These are phyloP conservation scores for Pseudolaguvia tuberculata DNA, from an alignment of 2,113 vertebrate genomes.

Conservation along the genomic window DNA sequence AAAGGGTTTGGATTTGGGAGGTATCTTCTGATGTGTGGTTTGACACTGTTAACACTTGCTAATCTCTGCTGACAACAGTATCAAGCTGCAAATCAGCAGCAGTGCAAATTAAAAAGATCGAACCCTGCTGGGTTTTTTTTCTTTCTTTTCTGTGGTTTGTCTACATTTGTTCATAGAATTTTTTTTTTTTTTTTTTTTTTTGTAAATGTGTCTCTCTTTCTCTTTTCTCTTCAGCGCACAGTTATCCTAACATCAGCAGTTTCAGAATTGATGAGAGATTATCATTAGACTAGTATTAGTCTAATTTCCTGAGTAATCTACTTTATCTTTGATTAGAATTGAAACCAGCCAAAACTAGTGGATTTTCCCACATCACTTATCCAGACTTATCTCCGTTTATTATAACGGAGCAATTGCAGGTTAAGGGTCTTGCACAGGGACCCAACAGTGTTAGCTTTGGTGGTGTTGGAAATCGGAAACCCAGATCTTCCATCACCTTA, in stretches of 20 bases:
- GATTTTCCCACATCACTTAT: too few species aligned
- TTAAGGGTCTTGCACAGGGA: too few species aligned
- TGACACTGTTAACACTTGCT: conserved; percentile 2
- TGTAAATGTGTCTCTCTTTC: neutral
- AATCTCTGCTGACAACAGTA: conserved; percentile 11
- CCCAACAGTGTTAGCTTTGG: too few species aligned
- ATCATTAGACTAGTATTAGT: conserved; percentile 26
- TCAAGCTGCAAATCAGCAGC: neutral
- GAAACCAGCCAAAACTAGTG: neutral
- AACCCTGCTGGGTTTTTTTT: too few species aligned
- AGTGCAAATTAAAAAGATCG: neutral
- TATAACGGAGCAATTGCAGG: too few species aligned
- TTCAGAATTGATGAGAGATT: conserved; percentile 1
- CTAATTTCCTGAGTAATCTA: neutral
- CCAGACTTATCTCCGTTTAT: too few species aligned
- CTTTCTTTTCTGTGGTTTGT: neutral
- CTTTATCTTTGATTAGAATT: neutral
- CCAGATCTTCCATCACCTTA: too few species aligned
- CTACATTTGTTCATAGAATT: conserved; percentile 3
- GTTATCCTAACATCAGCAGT: conserved; percentile 43
- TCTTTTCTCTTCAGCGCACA: conserved; percentile 22
- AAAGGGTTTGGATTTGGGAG: conserved; percentile 4
- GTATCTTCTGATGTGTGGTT: conserved; percentile 7
- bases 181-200: too few species aligned
- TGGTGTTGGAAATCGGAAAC: too few species aligned